Conservation (phyloP, 1,140 invertebrate genomes). For the Brachionus manjavacas region DNA sequence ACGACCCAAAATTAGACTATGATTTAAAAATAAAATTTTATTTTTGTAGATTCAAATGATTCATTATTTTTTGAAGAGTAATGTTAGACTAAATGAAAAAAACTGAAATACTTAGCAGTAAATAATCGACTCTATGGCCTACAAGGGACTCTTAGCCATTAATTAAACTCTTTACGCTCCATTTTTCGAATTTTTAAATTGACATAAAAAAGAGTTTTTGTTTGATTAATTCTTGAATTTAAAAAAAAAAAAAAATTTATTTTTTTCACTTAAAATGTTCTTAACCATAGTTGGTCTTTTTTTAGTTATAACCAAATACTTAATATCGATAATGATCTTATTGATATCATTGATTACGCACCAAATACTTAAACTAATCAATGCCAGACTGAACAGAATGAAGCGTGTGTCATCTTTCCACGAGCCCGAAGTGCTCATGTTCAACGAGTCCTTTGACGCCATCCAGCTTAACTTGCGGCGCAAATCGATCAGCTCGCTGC, state of each 20-base stretch:
- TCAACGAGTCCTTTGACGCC: slow-evolving; percentile 15
- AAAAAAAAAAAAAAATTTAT: background rate
- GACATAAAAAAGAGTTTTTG: background rate
- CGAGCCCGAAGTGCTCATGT: slow-evolving; percentile 1
- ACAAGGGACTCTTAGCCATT: background rate
- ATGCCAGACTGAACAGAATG: background rate
- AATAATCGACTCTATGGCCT: background rate
- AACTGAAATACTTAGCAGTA: background rate
- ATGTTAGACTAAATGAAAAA: background rate
- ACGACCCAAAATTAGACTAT: background rate
- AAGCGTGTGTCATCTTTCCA: background rate
- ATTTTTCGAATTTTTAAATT: background rate
- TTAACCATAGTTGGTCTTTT: slow-evolving; percentile 37
- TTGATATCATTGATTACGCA: slow-evolving; percentile 23
- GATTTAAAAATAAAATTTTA: background rate
- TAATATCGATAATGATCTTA: slow-evolving; percentile 35
- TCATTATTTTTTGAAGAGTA: too few species aligned
- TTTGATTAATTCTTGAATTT: background rate
- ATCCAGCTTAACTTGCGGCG: background rate
- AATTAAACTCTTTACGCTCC: slow-evolving; percentile 19
- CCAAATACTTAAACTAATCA: background rate
- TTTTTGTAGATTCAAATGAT: background rate
- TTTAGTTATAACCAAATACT: slow-evolving; percentile 21
- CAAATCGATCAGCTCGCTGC: background rate
- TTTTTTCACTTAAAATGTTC: background rate